Evolutionary conservation across 2,797 vertebrate genomes (phyloP).

Genomic region (Champsocephalus esox): DNA sequence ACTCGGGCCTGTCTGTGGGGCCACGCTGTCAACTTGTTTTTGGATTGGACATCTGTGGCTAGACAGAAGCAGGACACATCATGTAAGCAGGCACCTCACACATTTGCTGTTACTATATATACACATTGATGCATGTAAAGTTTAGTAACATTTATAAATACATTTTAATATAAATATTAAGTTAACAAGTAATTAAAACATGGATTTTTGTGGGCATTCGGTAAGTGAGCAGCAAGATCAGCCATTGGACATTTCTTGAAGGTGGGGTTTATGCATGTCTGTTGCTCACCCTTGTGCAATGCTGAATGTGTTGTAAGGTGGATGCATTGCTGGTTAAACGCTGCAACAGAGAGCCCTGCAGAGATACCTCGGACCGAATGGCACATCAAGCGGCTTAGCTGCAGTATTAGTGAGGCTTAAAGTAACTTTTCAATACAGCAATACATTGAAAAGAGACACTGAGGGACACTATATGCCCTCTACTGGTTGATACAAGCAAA

Average conservation of each 20-base stretch:
- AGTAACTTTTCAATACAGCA: constrained; percentile 64
- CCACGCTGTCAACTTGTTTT: constrained; percentile 78
- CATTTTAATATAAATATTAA: neutral
- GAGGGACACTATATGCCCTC: constrained; percentile 74
- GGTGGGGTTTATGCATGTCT: constrained; percentile 38
- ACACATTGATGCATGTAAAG: constrained; percentile 7
- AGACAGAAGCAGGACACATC: constrained; percentile 53
- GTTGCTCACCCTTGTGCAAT: constrained; percentile 33
- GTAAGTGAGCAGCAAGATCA: constrained; percentile 31
- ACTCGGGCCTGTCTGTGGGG: constrained; percentile 77
- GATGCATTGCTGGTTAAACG: constrained; percentile 23
- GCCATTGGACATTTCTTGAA: constrained; percentile 33
- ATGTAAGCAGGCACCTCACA: constrained; percentile 52
- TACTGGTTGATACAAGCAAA: constrained; percentile 73
- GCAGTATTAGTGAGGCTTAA: constrained; percentile 58
- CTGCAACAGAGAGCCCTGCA: constrained; percentile 52
- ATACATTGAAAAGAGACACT: constrained; percentile 50
- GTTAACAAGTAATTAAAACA: no score
- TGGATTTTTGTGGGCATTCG: constrained; percentile 4
- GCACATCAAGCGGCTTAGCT: constrained; percentile 65
- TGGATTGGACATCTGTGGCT: constrained; percentile 69
- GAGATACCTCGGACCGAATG: constrained; percentile 48
- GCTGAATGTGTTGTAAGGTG: constrained; percentile 29
- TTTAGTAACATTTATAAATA: neutral
- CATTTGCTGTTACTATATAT: constrained; percentile 29